phyloP scores from a whole-genome alignment of 2,888 invertebrate species.

The Euproctis similis region DNA sequence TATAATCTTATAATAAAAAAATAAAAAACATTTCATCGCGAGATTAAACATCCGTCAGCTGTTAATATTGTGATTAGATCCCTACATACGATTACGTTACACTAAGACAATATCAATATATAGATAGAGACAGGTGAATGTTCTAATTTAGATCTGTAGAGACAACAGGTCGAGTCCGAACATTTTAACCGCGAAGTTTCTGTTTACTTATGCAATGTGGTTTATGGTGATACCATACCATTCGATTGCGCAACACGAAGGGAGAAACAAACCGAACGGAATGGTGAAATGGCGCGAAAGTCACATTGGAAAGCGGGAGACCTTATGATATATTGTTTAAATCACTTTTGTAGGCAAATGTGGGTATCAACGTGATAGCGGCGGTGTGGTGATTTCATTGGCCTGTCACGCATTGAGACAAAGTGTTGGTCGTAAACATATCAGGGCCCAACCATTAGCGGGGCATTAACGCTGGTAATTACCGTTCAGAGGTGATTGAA shows the following conservation, averaged over 20 bases:
- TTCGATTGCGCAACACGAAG: conserved; percentile 5
- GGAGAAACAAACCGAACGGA: conserved; percentile 9
- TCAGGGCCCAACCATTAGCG: conserved; percentile 35
- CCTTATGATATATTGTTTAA: conserved; percentile 16
- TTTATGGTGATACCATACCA: conserved; percentile 4
- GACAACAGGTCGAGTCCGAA: not conserved
- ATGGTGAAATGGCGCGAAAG: conserved; percentile 7
- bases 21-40: too few relatives aligned
- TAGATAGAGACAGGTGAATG: too few relatives aligned
- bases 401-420: conserved; percentile 26
- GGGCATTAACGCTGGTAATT: conserved; percentile 43
- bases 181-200: conserved; percentile 3
- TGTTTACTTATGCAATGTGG: conserved; percentile 12
- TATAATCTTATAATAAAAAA: too few relatives aligned
- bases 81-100: too few relatives aligned
- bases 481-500: conserved; percentile 18
- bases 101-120: too few relatives aligned
- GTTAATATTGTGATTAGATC: too few relatives aligned
- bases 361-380: conserved; percentile 26
- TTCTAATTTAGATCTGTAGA: too few relatives aligned
- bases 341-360: conserved; percentile 21
- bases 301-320: conserved; percentile 20
- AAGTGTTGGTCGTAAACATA: conserved; percentile 38
- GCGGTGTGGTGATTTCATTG: conserved; percentile 40
- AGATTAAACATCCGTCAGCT: too few relatives aligned